phyloP scores from a whole-genome alignment of 2,797 vertebrate genomes.

The Acanthornis magna region DNA sequence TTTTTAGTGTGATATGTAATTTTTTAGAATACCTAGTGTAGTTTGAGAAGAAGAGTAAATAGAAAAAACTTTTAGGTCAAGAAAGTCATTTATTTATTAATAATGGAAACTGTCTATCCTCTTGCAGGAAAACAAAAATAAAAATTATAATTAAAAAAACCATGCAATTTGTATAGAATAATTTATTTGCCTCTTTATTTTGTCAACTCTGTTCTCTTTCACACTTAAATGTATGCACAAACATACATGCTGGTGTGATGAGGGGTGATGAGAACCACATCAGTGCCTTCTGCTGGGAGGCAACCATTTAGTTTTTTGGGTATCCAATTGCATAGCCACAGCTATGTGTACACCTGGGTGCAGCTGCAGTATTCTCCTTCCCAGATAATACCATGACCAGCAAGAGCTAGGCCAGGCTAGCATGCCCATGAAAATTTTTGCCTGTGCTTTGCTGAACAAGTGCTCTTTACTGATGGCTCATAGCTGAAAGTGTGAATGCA shows the following conservation, averaged over 20 bases:
- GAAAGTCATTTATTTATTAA: not conserved
- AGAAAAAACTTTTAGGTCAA: not conserved
- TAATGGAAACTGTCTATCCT: not conserved
- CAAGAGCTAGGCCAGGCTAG: not conserved
- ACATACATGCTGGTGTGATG: rapidly evolving
- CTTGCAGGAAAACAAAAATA: not conserved
- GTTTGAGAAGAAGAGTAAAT: not conserved
- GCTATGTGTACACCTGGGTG: not conserved
- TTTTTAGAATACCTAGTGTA: not conserved
- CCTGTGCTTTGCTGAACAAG: not conserved
- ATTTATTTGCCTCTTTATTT: not conserved
- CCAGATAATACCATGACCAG: not conserved
- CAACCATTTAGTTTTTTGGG: not conserved
- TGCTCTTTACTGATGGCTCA: not conserved
- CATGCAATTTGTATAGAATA: not conserved
- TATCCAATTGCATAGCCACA: not conserved
- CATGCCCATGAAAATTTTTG: not conserved
- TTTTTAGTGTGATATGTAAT: not conserved
- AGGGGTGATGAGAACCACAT: not conserved
- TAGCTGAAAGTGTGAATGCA: not conserved
- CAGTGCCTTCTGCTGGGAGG: not conserved
- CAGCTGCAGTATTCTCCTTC: not conserved
- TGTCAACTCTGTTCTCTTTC: not conserved
- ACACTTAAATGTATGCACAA: not conserved
- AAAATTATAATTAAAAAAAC: not conserved